These are phyloP conservation scores for Hirtodrosophila confusa DNA, from an alignment of 2,888 invertebrate species.

Conservation along the genomic window DNA sequence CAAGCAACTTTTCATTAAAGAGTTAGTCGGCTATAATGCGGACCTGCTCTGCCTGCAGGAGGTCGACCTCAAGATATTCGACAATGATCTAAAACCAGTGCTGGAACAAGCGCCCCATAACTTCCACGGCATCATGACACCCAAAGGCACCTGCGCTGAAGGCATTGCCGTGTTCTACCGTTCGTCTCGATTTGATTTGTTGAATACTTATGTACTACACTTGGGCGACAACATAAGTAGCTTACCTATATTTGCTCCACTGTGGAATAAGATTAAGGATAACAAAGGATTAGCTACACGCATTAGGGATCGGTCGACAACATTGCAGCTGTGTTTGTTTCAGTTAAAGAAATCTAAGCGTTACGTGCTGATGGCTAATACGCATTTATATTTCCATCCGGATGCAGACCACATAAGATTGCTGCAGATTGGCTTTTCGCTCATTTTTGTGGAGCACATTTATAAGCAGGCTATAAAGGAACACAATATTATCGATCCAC, in stretches of 20 bases:
- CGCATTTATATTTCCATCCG: slow-evolving; percentile 97
- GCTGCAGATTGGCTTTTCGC: slow-evolving; percentile 91
- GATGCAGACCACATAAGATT: slow-evolving; percentile 95
- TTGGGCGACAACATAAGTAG: slow-evolving; percentile 87
- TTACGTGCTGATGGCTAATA: slow-evolving; percentile 90
- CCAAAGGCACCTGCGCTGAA: slow-evolving; percentile 91
- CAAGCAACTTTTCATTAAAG: slow-evolving; percentile 93
- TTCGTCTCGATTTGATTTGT: slow-evolving; percentile 87
- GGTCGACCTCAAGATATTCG: slow-evolving; percentile 92
- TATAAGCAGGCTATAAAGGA: slow-evolving; percentile 79
- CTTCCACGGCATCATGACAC: slow-evolving; percentile 87
- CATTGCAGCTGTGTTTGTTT: slow-evolving; percentile 85
- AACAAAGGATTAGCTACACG: slow-evolving; percentile 87
- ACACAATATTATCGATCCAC: slow-evolving; percentile 68
- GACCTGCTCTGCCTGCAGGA: slow-evolving; percentile 97
- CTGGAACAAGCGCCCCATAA: slow-evolving; percentile 85
- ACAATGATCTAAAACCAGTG: slow-evolving; percentile 87
- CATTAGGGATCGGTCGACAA: slow-evolving; percentile 88
- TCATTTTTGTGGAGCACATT: slow-evolving; percentile 88
- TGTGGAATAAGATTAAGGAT: slow-evolving; percentile 87
- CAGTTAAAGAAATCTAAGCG: slow-evolving; percentile 86
- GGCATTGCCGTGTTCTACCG: slow-evolving; percentile 93
- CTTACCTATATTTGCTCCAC: slow-evolving; percentile 85
- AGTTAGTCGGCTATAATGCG: slow-evolving; percentile 92
- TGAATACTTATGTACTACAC: slow-evolving; percentile 86